These are phyloP conservation scores for Oreochromis mossambicus DNA, from an alignment of 2,797 vertebrate species.

Conservation along the genomic window DNA sequence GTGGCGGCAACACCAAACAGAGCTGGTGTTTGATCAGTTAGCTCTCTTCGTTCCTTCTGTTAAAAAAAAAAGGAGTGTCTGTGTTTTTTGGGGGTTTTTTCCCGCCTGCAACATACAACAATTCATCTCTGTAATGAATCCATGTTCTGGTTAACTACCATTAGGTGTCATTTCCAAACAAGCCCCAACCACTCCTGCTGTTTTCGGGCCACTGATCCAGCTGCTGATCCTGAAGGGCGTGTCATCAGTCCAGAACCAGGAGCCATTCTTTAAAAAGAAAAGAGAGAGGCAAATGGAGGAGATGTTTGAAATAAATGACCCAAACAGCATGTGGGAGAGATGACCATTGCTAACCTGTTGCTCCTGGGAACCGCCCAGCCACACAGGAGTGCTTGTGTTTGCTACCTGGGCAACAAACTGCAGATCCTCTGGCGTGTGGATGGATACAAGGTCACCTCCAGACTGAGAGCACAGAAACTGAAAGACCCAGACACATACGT, in stretches of 20 bases:
- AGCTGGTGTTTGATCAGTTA: too few relatives aligned
- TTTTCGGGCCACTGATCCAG: not conserved
- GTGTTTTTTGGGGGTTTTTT: too few relatives aligned
- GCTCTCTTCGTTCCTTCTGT: too few relatives aligned
- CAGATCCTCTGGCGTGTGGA: not conserved
- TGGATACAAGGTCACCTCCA: not conserved
- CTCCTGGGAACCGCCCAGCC: not conserved
- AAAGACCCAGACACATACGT: not conserved
- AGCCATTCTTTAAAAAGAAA: not conserved
- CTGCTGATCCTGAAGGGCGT: not conserved
- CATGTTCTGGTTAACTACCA: too few relatives aligned
- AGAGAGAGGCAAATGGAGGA: not conserved
- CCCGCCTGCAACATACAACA: too few relatives aligned
- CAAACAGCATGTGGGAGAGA: not conserved
- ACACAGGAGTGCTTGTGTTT: not conserved
- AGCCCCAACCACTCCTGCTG: too few relatives aligned
- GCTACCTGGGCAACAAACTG: not conserved
- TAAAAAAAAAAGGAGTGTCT: not conserved
- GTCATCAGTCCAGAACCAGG: not conserved
- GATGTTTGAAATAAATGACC: fast-evolving
- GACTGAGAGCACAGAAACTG: not conserved
- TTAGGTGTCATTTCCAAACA: too few relatives aligned
- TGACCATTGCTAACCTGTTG: not conserved
- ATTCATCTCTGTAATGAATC: too few relatives aligned
- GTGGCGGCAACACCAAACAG: too few relatives aligned